phyloP scores from a whole-genome alignment of 2,888 invertebrate genomes.

The Baronia brevicornis region DNA sequence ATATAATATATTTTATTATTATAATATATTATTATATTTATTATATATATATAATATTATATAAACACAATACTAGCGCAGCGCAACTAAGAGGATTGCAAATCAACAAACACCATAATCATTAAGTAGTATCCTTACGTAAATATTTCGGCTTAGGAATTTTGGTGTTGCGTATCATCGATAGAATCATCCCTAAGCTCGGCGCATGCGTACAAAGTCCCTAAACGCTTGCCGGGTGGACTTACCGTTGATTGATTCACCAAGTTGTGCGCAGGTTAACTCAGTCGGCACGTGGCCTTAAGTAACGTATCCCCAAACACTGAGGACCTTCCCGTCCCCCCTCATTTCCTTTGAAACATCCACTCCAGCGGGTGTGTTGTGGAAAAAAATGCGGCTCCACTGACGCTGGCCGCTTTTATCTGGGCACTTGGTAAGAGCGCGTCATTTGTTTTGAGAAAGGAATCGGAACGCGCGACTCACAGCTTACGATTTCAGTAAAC shows the following conservation, averaged over 20 bases:
- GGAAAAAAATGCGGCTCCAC: slow-evolving; percentile 29
- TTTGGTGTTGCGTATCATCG: slow-evolving; percentile 22
- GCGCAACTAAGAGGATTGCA: no score
- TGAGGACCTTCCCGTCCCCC: slow-evolving; percentile 28
- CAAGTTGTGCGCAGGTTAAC: slow-evolving; percentile 67
- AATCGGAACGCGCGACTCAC: slow-evolving; percentile 19
- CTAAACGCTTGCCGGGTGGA: slow-evolving; percentile 52
- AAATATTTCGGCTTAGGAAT: slow-evolving; percentile 14
- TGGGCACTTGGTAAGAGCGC: slow-evolving; percentile 32
- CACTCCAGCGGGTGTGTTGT: slow-evolving; percentile 18
- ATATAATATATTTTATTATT: no score
- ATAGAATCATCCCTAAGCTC: slow-evolving; percentile 40
- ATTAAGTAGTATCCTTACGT: no score
- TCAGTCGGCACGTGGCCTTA: slow-evolving; percentile 44
- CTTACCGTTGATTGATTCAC: slow-evolving; percentile 69
- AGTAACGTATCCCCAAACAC: slow-evolving; percentile 41
- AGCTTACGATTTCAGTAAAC: no score
- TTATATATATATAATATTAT: no score
- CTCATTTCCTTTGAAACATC: slow-evolving; percentile 16
- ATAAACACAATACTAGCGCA: no score
- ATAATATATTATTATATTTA: no score
- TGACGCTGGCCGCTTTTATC: slow-evolving; percentile 29
- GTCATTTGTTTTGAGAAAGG: slow-evolving; percentile 37
- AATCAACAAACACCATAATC: no score
- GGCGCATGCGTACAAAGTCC: slow-evolving; percentile 52